A percentile compares a stretch with the other conserved stretches of the same genome.
Conservation (phyloP, 2,888 invertebrate genomes). For the Plagodis dolabraria region DNA sequence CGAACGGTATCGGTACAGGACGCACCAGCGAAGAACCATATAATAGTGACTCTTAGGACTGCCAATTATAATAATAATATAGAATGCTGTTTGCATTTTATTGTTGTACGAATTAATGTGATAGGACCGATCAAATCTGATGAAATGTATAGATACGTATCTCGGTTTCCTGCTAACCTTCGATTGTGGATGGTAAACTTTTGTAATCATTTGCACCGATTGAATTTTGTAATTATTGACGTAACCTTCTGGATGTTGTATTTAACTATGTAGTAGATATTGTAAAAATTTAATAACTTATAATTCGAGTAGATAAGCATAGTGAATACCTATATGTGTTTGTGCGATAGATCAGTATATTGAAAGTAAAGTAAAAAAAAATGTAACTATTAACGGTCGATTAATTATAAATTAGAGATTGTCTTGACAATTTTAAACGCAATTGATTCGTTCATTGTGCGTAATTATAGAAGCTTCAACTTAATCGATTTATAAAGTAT, state of each 20-base stretch:
- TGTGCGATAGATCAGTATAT: conserved; percentile 77
- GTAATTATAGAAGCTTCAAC: conserved; percentile 77
- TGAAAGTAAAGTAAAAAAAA: conserved; percentile 49
- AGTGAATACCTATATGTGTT: conserved; percentile 75
- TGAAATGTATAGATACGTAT: conserved; percentile 61
- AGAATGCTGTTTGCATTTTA: conserved; percentile 68
- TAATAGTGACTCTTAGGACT: conserved; percentile 70
- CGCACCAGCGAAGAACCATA: conserved; percentile 41
- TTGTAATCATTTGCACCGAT: conserved; percentile 80
- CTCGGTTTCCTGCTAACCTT: conserved; percentile 61
- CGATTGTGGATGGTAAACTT: conserved; percentile 64
- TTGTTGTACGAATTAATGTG: conserved; percentile 74
- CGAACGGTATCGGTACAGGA: background rate
- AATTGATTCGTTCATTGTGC: conserved; percentile 68
- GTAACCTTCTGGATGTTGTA: conserved; percentile 81
- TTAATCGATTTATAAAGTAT: conserved; percentile 67
- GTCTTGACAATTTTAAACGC: conserved; percentile 63
- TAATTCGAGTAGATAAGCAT: conserved; percentile 76
- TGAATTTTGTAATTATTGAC: conserved; percentile 81
- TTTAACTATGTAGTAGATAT: conserved; percentile 78
- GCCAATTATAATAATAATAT: conserved; percentile 70
- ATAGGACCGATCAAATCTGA: conserved; percentile 66
- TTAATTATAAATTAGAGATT: conserved; percentile 58
- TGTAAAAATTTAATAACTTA: conserved; percentile 78
- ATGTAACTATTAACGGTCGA: conserved; percentile 57